Evolutionary conservation across 2,113 vertebrate genomes (phyloP), one percentile per base, ranked within the genome.

Genomic region (Rissa tridactyla): DNA sequence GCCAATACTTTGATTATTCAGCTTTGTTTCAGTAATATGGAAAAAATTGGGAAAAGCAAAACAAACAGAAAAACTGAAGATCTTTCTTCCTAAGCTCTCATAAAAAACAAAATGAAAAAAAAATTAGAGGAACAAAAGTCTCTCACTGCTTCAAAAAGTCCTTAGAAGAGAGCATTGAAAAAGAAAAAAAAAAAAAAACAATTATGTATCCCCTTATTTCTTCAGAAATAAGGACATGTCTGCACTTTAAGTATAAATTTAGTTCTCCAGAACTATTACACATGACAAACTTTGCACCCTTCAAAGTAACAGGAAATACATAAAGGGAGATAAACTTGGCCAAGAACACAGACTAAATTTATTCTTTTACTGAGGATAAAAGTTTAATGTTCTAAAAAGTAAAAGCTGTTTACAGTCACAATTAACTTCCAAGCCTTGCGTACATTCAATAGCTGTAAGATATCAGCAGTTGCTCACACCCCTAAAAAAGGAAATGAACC

Each of bases 261-360:
- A 62, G 46, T 27, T 95, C 70, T 55, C 62, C 14, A 16, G 10
- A 62, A 91, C 12, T 49, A 85, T 52, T 89, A 82, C 42, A 92
- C 25, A 78, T 14, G 18, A 94, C 85, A 96, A 91, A 32, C 66
- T 94, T 70, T 88, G 84, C 88, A 94, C 75, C 75, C 86, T 95
- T 97, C 89, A 94, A 85, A 97, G 91, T 47, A 94, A 95, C 94
- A 94, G 95, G 97, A 97, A 97, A 95, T 80, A 82, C 42, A 97
- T 91, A 92, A 86, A 95, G 89, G 84, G 81, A 94, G 89, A 94
- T 86, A 90, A 94, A 91, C 72, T 91, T 90, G 86, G 91, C 92
- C 54, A 90, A 83, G 94, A 90, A 79, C 66, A 77, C 88, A 80
- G 94, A 79, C 68, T 88, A 66, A 64, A 58, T 80, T 85, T 87